Base-by-base conservation (phyloP, 2,113 vertebrate species). In the Gymnorhina tibicen region DNA sequence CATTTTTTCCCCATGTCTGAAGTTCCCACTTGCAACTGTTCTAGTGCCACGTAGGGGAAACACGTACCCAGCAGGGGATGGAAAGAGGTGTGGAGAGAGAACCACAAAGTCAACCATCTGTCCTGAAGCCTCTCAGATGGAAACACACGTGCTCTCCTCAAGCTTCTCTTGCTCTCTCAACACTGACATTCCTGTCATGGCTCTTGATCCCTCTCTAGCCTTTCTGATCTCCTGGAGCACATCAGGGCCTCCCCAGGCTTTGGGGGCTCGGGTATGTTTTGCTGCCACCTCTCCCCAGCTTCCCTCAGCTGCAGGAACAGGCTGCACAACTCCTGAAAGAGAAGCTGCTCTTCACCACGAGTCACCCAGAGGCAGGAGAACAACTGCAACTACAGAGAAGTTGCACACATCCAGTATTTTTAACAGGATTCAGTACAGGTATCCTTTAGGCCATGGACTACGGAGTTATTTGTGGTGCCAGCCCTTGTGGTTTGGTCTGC, bases 51-150 rank as follows among this genome's bases (percentile, higher is more conserved):
- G 7, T 4, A 56, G 4, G 18, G 56, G 23, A 33, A 56, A 58
- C 4, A 5, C 0, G 0, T 3, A 28, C 11, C 12, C 28, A 32
- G 20, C 21, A 63, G 22, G 28, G 18, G 12, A 18, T 35, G 11
- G 50, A 52, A 67, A 39, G 46, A 72, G 22, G 13, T 16, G 22
- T 0, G 4, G 20, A 22, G 15, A 55, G 39, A 52, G 28, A 68
- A 52, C 32, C 26, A 39, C 19, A 5, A 19, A 42, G 33, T 27
- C 70, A 37, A 4, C 22, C 14, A 20, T 23, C 50, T 28, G 11
- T n/a, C 39, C 66, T 59, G 62, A 59, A 27, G 15, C n/a, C 39
- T 75, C 50, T 85, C 15, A 46, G 50, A 60, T 44, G 26, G 32
- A 62, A 83, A 44, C 0, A 3, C 39, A 35, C 2, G 0, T 9